Base-by-base conservation (phyloP, 2,797 vertebrate genomes). In the Crypturellus tataupa region DNA sequence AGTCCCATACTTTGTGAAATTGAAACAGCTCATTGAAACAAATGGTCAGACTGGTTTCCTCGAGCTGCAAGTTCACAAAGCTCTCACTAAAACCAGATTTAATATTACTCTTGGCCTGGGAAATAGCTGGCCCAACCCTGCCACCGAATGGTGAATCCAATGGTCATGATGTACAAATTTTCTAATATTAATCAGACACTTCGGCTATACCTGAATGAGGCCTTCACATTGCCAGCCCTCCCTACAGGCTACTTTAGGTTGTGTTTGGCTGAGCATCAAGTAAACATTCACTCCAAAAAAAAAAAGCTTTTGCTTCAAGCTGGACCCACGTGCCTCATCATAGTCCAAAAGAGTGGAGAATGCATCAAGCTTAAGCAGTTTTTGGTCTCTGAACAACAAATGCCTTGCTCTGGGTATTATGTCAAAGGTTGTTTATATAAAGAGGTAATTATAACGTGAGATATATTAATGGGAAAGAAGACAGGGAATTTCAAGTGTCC, bases 401-500 rank as follows among this genome's bases (percentile, higher is more conserved):
- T 21, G 10, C 35, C 47, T 80, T 56, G 15, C 10, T 82, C 51
- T 73, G 58, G 46, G 47, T 76, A 37, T 1, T 49, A 35, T 87
- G 69, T 58, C 78, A 70, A 1, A 73, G 40, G 24, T 76, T 51
- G 1, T 68, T 82, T 73, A 24, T 72, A 73, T 69, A 55, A 86
- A 91, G 83, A 91, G 79, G 67, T 71, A 91, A 70, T 55, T 92
- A 81, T 80, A 90, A 81, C 37, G 6, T 5, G 27, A 80, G 83
- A 31, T 71, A 29, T 5, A 82, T 84, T 81, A 78, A 67, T 0
- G 0, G 91, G 80, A 92, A 89, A 92, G 83, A 88, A 80, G 83
- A 89, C 65, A 76, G 62, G 63, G 60, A 56, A 71, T 86, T 71
- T 97, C 87, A 90, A 95, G 92, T 94, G 90, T 63, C 70, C 1